Base-by-base conservation (phyloP, 2,888 invertebrate species). In the Plagiodera versicolora region DNA sequence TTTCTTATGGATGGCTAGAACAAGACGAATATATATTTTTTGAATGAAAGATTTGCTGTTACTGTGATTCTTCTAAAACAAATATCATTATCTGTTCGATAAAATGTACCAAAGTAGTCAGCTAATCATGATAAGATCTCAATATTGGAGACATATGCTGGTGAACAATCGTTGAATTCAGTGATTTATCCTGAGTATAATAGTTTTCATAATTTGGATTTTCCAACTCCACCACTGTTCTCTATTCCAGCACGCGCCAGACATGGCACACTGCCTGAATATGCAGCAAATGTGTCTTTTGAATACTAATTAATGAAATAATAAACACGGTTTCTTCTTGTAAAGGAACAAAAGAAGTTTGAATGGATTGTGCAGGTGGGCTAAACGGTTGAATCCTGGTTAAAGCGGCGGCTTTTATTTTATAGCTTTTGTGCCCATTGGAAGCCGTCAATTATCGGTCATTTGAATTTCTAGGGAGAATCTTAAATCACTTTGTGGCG, bases 231-330 rank as follows among this genome's bases (percentile, higher is more conserved):
- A 14, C 64, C 62, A 69, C 69, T 72, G 68, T 52, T 49, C 55
- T 61, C 65, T 72, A 71, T 71, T 70, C 70, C 68, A 76, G 75
- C 76, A 76, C 76, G 75, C 71, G 76, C 74, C 75, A 75, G 74
- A 73, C 75, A 74, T 72, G 68, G 73, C 68, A 75, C 75, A 75
- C 71, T 69, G 69, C 69, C 67, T 74, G 75, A 73, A 75, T 76
- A 74, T 62, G 62, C 64, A 63, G 58, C 60, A 56, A 63, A 62
- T 56, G 55, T 61, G 58, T 70, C 60, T 50, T 59, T 57, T 66
- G 66, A 64, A 66, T 66, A 63, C 64, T 64, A 66, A 66, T 66
- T 66, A 64, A 60, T 58, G 56, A 62, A 63, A 63, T 64, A 63
- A 66, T 66, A 66, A 66, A 64, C 64, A 64, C 59, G 61, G 58